A percentile compares a stretch with the other conserved stretches of the same genome.
phyloP scores from a whole-genome alignment of 2,113 vertebrate species.

The Piprites chloris region DNA sequence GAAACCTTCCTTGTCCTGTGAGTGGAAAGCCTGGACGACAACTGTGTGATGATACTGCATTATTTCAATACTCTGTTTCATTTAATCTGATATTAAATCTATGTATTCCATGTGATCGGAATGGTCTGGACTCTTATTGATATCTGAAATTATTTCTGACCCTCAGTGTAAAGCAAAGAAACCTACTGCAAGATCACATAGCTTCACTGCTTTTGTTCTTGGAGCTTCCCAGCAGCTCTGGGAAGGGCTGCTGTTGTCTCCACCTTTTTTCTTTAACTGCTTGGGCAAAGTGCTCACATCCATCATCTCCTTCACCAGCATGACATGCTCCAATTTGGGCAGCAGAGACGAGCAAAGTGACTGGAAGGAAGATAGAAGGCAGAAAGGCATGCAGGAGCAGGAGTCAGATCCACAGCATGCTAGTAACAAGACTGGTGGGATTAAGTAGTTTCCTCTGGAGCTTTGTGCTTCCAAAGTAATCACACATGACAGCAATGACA shows the following conservation, averaged over 20 bases:
- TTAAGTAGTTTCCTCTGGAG: background rate
- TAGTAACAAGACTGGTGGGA: background rate
- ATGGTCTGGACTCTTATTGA: background rate
- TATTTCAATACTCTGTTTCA: background rate
- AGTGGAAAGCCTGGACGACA: background rate
- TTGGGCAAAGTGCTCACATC: background rate
- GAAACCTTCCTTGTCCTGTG: background rate
- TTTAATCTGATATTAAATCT: background rate
- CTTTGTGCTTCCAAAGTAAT: background rate
- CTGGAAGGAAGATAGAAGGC: background rate
- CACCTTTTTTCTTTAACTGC: background rate
- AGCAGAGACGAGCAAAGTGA: background rate
- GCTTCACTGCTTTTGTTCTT: background rate
- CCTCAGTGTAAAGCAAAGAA: background rate
- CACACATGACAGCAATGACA: background rate
- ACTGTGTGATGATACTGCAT: background rate
- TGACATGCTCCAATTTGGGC: background rate
- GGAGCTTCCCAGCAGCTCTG: background rate
- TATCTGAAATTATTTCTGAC: background rate
- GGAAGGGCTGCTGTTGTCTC: background rate
- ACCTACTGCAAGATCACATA: background rate
- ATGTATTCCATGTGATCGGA: background rate
- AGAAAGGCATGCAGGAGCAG: background rate
- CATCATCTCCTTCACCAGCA: background rate
- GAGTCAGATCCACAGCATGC: background rate